phyloP scores from a whole-genome alignment of 2,113 vertebrate species.

The Xyrauchen texanus region DNA sequence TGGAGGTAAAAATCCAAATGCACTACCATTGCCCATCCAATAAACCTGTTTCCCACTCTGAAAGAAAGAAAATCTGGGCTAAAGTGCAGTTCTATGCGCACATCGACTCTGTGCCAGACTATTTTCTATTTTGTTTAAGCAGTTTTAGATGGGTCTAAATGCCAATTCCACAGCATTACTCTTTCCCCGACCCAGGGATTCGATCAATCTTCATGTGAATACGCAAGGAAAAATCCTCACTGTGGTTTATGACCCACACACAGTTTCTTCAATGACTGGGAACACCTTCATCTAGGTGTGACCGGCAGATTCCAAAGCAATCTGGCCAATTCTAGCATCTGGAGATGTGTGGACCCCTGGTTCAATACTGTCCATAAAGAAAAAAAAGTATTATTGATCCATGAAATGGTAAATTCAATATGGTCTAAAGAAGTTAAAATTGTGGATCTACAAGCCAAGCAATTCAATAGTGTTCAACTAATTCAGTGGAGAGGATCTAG shows the following conservation, averaged over 20 bases:
- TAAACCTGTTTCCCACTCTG: constrained; percentile 38
- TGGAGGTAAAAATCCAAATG: constrained; percentile 73
- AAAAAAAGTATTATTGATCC: constrained; percentile 81
- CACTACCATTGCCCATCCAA: constrained; percentile 62
- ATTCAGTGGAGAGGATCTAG: constrained; percentile 74
- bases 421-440: constrained; percentile 80
- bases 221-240: constrained; percentile 40
- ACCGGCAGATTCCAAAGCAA: constrained; percentile 71
- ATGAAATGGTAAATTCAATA: constrained; percentile 79
- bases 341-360: constrained; percentile 68
- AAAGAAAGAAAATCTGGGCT: constrained; percentile 36
- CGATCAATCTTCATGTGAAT: constrained; percentile 54
- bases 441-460: constrained; percentile 79
- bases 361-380: constrained; percentile 71
- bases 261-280: constrained; percentile 40
- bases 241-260: constrained; percentile 55
- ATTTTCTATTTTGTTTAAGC: constrained; percentile 36
- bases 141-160: constrained; percentile 26
- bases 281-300: constrained; percentile 64
- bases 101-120: no score
- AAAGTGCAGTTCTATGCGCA: constrained; percentile 18
- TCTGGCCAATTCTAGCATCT: constrained; percentile 54
- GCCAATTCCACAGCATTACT: constrained; percentile 51
- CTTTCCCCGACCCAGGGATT: constrained; percentile 27
- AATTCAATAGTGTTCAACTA: constrained; percentile 77